phyloP scores from a whole-genome alignment of 2,888 invertebrate genomes.

The Lepidonotus clava region DNA sequence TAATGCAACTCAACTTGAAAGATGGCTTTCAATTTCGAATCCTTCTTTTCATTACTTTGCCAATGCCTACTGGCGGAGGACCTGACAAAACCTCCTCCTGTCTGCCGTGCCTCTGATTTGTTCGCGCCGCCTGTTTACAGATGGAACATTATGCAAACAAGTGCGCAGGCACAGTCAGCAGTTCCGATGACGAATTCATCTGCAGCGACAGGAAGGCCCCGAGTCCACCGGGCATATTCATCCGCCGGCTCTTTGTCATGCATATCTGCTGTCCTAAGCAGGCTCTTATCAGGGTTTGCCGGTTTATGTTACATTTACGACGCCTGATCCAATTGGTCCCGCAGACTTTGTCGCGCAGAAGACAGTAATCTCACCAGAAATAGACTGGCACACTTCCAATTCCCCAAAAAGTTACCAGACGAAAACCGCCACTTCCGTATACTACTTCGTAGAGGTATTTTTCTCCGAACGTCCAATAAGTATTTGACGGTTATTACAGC shows the following conservation, averaged over 20 bases:
- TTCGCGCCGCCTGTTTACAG: not conserved
- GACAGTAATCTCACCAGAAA: not conserved
- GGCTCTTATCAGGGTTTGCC: not conserved
- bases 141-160: not conserved
- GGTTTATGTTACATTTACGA: not conserved
- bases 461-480: too few species aligned
- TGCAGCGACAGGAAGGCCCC: not conserved
- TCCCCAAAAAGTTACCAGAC: too few species aligned
- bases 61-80: not conserved
- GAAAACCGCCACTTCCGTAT: not conserved
- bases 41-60: not conserved
- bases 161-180: not conserved
- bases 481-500: too few species aligned
- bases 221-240: not conserved
- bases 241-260: not conserved
- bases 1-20: too few species aligned
- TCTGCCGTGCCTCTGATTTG: not conserved
- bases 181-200: not conserved
- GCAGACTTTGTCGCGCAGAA: not conserved
- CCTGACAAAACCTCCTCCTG: not conserved
- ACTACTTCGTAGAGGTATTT: too few species aligned
- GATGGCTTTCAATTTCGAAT: too few species aligned
- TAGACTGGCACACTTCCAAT: too few species aligned
- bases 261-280: not conserved
- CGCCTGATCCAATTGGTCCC: not conserved